A percentile compares a stretch with the other conserved stretches of the same genome.
These are phyloP conservation scores for Lepisosteus oculatus DNA, from an alignment of 2,113 vertebrate genomes.

Conservation along the genomic window DNA sequence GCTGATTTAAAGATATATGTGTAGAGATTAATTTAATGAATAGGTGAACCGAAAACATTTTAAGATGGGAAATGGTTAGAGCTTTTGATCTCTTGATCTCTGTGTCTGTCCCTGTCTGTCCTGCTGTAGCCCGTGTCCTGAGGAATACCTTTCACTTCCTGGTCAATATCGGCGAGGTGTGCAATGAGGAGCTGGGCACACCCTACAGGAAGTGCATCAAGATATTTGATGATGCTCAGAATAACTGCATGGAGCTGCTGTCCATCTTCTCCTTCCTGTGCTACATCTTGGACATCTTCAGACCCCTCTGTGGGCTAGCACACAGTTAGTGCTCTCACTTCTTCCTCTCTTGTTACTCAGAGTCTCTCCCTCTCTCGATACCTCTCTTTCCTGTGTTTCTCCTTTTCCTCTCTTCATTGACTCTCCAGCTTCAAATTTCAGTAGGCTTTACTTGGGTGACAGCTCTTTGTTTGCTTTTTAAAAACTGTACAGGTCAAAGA, in stretches of 20 bases:
- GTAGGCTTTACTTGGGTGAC: too few species aligned
- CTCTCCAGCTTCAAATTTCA: too few species aligned
- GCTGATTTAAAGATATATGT: too few species aligned
- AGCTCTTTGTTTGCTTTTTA: too few species aligned
- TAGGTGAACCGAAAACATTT: too few species aligned
- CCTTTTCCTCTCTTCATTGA: too few species aligned
- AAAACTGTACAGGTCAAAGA: too few species aligned
- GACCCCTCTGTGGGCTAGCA: slow-evolving; percentile 65
- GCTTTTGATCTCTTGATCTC: too few species aligned
- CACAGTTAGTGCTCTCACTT: slow-evolving; percentile 42
- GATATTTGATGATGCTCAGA: slow-evolving; percentile 59
- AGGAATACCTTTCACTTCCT: slow-evolving; percentile 76
- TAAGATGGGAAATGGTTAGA: too few species aligned
- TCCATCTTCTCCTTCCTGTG: slow-evolving; percentile 69
- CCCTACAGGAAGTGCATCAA: slow-evolving; percentile 67
- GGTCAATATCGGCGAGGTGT: slow-evolving; percentile 56
- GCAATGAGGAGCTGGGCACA: slow-evolving; percentile 72
- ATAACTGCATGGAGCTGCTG: slow-evolving; percentile 57
- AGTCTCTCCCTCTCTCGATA: background rate
- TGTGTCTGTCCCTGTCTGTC: background rate
- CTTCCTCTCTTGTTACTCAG: background rate
- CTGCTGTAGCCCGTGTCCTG: slow-evolving; percentile 64
- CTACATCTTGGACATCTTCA: slow-evolving; percentile 61
- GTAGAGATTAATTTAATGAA: too few species aligned
- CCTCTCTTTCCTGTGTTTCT: slow-evolving; percentile 19